Evolutionary conservation across 2,113 vertebrate genomes (phyloP).

Genomic region (Phalacrocorax brasilianus): DNA sequence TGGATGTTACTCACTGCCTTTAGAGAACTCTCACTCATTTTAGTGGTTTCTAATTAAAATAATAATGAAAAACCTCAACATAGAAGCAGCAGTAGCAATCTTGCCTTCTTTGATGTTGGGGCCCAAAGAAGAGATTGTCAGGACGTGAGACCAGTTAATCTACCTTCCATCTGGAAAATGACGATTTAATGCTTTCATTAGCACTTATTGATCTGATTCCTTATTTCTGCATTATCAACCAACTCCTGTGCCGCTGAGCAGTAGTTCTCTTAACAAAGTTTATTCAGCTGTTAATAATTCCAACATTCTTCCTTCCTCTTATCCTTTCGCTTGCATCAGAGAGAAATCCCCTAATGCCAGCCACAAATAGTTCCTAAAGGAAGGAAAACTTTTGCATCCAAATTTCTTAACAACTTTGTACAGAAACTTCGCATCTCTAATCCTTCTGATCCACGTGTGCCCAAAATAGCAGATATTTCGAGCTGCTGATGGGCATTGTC

Average conservation of each 20-base stretch:
- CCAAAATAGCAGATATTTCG: not conserved
- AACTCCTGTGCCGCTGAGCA: not conserved
- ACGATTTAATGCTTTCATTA: constrained; percentile 10
- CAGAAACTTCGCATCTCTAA: not conserved
- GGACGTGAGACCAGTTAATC: not conserved
- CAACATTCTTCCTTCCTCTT: constrained; percentile 8
- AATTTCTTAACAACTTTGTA: not conserved
- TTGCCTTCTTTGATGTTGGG: not conserved
- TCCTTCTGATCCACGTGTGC: not conserved
- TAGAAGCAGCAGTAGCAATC: not conserved
- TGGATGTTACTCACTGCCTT: not conserved
- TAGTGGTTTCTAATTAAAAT: not conserved
- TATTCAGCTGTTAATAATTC: constrained; percentile 42
- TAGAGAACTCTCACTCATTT: not conserved
- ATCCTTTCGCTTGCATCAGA: not conserved
- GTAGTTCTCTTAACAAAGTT: not conserved
- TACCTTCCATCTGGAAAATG: not conserved
- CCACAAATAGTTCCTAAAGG: not conserved
- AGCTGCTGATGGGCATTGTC: not conserved
- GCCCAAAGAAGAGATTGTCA: not conserved
- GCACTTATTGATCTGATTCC: not conserved
- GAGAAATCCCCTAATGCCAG: constrained; percentile 23
- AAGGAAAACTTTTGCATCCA: not conserved
- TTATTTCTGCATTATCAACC: not conserved
- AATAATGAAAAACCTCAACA: not conserved